Percentiles rank a stretch among this genome's conserved stretches.
These are phyloP conservation scores for Tamandua tetradactyla DNA, from an alignment of 2,797 vertebrate genomes.

Conservation along the genomic window DNA sequence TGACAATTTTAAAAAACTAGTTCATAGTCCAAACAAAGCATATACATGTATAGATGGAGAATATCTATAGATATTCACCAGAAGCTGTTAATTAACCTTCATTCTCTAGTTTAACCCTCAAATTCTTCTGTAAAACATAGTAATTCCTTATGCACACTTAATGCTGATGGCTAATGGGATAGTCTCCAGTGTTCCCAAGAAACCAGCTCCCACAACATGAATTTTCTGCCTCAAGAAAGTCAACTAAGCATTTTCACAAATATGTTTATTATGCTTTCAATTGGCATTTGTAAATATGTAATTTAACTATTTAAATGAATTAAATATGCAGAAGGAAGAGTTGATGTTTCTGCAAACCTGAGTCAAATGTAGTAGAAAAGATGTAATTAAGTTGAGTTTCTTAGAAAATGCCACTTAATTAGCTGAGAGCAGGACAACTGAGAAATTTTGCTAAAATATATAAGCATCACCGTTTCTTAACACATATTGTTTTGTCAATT, in stretches of 20 bases:
- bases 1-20: neutral
- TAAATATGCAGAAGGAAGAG: neutral
- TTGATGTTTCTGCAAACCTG: slow-evolving; percentile 3
- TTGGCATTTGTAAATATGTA: neutral
- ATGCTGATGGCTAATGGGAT: neutral
- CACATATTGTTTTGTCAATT: slow-evolving; percentile 9
- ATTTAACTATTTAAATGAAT: neutral
- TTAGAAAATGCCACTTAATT: slow-evolving; percentile 53
- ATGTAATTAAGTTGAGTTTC: neutral
- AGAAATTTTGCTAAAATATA: slow-evolving; percentile 39
- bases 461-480: slow-evolving; percentile 38
- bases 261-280: neutral
- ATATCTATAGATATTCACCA: neutral
- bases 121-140: neutral
- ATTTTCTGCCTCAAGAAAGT: neutral
- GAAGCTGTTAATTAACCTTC: neutral
- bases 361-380: too few relatives aligned
- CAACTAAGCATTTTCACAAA: neutral
- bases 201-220: neutral
- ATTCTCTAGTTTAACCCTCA: neutral
- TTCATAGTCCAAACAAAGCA: neutral
- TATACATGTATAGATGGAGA: neutral
- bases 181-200: too few relatives aligned
- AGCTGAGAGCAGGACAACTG: slow-evolving; percentile 14
- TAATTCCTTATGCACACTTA: neutral